phyloP scores from a whole-genome alignment of 2,888 invertebrate genomes.

The Tetragonisca angustula region DNA sequence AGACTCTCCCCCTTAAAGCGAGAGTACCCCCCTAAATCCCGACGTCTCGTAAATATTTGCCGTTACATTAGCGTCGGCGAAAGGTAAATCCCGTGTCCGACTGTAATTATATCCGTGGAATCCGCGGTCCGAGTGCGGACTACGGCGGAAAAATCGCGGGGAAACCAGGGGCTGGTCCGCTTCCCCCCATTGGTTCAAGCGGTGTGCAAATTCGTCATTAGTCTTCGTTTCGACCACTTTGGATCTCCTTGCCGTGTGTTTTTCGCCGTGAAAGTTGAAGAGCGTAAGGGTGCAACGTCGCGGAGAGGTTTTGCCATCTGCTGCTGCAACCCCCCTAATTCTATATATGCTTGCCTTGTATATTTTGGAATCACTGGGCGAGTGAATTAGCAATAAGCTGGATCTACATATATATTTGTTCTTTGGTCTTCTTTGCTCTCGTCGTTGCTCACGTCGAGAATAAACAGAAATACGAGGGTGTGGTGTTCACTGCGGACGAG shows the following conservation, averaged over 20 bases:
- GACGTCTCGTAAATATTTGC: constrained; percentile 70
- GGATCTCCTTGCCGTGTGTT: constrained; percentile 35
- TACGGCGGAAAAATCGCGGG: constrained; percentile 52
- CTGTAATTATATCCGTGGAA: constrained; percentile 66
- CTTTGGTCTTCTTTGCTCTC: too few species aligned
- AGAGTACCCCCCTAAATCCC: constrained; percentile 46
- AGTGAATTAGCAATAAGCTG: background rate
- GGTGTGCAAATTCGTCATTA: constrained; percentile 60
- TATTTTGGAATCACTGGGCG: background rate
- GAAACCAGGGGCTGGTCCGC: background rate
- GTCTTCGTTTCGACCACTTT: constrained; percentile 35
- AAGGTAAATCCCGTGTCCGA: constrained; percentile 62
- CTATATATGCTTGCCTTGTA: background rate
- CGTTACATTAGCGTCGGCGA: constrained; percentile 64
- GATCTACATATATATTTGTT: too few species aligned
- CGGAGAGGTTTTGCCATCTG: background rate
- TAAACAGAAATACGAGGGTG: too few species aligned
- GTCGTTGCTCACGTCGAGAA: too few species aligned
- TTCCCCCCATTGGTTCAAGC: constrained; percentile 24
- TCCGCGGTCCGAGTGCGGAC: constrained; percentile 24
- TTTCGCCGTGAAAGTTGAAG: background rate
- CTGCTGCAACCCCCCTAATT: background rate
- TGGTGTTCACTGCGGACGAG: too few species aligned
- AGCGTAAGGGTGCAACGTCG: too few species aligned
- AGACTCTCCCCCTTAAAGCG: background rate